Evolutionary conservation across 2,113 vertebrate genomes (phyloP).

Genomic region (Amphiprion ocellaris): DNA sequence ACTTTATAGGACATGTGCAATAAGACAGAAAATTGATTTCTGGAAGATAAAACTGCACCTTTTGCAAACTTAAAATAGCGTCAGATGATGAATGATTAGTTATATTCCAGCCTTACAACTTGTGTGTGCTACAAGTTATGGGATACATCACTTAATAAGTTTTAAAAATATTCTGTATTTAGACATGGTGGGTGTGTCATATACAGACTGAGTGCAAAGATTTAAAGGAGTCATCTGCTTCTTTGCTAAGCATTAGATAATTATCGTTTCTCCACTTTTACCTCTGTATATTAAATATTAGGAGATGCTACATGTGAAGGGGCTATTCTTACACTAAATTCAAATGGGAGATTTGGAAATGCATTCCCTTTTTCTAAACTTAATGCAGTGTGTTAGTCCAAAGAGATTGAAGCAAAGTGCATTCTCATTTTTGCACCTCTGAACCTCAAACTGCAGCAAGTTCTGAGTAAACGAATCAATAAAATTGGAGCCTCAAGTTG

Average conservation of each 20-base stretch:
- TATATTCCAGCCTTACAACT: constrained; percentile 7
- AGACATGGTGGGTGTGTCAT: too few species aligned
- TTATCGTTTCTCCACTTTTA: background rate
- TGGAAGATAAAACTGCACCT: background rate
- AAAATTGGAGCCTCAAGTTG: too few species aligned
- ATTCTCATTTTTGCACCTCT: too few species aligned
- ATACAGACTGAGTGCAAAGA: background rate
- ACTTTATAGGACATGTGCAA: too few species aligned
- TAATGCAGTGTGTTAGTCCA: background rate
- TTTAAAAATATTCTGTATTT: constrained; percentile 8
- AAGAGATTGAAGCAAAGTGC: background rate
- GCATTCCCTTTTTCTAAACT: background rate
- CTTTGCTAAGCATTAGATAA: background rate
- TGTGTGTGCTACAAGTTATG: background rate
- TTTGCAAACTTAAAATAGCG: constrained; percentile 13
- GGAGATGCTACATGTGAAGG: too few species aligned
- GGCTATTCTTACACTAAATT: background rate
- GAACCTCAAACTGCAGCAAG: too few species aligned
- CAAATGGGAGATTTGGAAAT: background rate
- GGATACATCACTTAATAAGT: background rate
- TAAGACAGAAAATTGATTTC: too few species aligned
- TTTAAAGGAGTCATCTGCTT: background rate
- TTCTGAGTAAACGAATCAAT: too few species aligned
- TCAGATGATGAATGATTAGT: background rate
- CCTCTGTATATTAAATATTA: background rate